A percentile compares a stretch with the other conserved stretches of the same genome.
phyloP scores from a whole-genome alignment of 2,113 vertebrate species.

The Gymnobelideus leadbeateri region DNA sequence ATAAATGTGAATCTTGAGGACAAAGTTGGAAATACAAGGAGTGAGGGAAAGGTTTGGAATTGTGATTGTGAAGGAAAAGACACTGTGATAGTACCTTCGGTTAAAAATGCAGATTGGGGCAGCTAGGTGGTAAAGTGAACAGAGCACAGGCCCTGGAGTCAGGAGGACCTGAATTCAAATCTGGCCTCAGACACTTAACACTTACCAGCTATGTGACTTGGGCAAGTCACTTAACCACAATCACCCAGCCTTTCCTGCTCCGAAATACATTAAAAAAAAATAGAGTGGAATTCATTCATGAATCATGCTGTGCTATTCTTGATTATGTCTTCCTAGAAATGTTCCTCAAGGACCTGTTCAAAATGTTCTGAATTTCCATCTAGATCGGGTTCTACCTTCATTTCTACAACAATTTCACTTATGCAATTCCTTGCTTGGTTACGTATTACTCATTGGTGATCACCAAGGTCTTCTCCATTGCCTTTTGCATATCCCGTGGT shows the following conservation, averaged over 20 bases:
- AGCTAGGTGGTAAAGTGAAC: too few relatives aligned
- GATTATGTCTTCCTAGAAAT: neutral
- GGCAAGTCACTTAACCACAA: too few relatives aligned
- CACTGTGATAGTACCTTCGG: neutral
- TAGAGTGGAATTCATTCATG: neutral
- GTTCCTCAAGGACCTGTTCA: neutral
- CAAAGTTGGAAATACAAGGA: neutral
- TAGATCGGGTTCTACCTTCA: neutral
- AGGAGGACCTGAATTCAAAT: too few relatives aligned
- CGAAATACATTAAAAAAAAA: too few relatives aligned
- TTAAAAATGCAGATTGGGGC: neutral
- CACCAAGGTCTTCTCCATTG: neutral
- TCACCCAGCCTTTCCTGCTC: too few relatives aligned
- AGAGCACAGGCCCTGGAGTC: too few relatives aligned
- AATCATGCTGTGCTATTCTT: neutral
- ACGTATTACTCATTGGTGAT: neutral
- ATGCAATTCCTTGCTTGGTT: neutral
- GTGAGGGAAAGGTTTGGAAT: neutral
- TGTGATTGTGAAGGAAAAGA: neutral
- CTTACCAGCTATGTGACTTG: too few relatives aligned
- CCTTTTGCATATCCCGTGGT: neutral
- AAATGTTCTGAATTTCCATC: neutral
- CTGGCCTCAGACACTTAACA: too few relatives aligned
- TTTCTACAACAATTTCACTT: neutral
- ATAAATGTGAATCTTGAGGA: neutral